Conservation (phyloP, 2,797 vertebrate species). For the Percopsis omiscomaycus region DNA sequence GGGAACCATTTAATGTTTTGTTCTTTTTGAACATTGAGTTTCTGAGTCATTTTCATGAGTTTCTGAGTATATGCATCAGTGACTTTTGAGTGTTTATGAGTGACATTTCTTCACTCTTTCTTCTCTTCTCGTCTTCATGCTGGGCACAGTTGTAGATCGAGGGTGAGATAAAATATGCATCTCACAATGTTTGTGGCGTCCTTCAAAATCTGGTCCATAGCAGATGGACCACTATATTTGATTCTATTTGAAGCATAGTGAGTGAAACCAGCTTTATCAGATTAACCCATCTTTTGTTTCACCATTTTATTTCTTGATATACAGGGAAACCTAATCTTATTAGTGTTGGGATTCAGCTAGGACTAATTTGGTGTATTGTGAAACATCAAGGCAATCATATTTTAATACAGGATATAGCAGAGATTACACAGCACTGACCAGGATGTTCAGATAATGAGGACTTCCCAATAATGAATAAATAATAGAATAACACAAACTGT, state of each 20-base stretch:
- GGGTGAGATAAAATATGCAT: slow-evolving; percentile 20
- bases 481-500: slow-evolving; percentile 15
- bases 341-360: slow-evolving; percentile 53
- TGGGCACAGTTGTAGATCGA: slow-evolving; percentile 2
- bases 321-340: slow-evolving; percentile 51
- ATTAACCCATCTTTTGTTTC: slow-evolving; percentile 11
- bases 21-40: too few relatives aligned
- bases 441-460: slow-evolving; percentile 32
- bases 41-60: too few relatives aligned
- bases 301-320: slow-evolving; percentile 26
- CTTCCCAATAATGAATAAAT: slow-evolving; percentile 35
- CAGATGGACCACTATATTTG: slow-evolving; percentile 38
- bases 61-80: too few relatives aligned
- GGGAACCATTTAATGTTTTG: too few relatives aligned
- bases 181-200: slow-evolving; percentile 29
- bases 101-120: slow-evolving; percentile 1
- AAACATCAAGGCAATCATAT: slow-evolving; percentile 60
- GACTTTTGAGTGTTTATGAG: too few relatives aligned
- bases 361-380: slow-evolving; percentile 56
- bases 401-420: slow-evolving; percentile 49
- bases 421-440: slow-evolving; percentile 39
- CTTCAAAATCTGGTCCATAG: slow-evolving; percentile 40
- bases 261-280: slow-evolving; percentile 31
- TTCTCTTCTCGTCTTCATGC: slow-evolving; percentile 10
- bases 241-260: slow-evolving; percentile 27